Evolutionary conservation across 1,140 invertebrate genomes (phyloP), one percentile per base, ranked within the genome.

Genomic region (Papilio aristodemus): DNA sequence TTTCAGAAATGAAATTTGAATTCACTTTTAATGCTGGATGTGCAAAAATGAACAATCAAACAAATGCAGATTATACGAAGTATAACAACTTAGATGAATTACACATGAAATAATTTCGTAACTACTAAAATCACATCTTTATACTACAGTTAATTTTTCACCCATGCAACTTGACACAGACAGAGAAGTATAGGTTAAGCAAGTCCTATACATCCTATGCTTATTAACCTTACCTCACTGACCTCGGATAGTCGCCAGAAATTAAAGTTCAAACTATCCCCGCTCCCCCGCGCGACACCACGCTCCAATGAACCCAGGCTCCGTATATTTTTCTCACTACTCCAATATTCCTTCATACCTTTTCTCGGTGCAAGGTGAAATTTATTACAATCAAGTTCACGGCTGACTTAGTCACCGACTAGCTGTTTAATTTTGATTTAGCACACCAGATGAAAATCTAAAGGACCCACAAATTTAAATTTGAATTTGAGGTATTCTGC

Each of bases 381-480:
- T 84, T 84, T 83, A 86, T 84, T 83, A 83, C 83, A 81, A 86
- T 86, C 80, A 75, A 73, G 71, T 86, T 81, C 69, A 81, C 84
- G 75, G 70, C 74, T 75, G 75, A 86, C 75, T 80, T 74, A 70
- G 66, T 66, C 71, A 46, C 72, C 68, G 74, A 70, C 75, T 76
- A 81, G 75, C 67, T 73, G 67, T 69, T 71, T 77, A 83, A 79
- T 80, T 84, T 82, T 86, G 84, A 86, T 84, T 85, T 84, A 86
- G 69, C 39, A 41, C 46, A 72, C 62, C 76, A 81, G 76, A 68
- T 71, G 22, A 0, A 25, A 54, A 25, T 19, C 17, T 1, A 46
- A 2, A 17, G 14, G 43, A 19, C 27, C 2, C 6, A 32, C 27
- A 32, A 32, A 32, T 6, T 32, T 32, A 32, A 32, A 3, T 32